Evolutionary conservation across 2,888 invertebrate species (phyloP).

Genomic region (Lagria hirta): DNA sequence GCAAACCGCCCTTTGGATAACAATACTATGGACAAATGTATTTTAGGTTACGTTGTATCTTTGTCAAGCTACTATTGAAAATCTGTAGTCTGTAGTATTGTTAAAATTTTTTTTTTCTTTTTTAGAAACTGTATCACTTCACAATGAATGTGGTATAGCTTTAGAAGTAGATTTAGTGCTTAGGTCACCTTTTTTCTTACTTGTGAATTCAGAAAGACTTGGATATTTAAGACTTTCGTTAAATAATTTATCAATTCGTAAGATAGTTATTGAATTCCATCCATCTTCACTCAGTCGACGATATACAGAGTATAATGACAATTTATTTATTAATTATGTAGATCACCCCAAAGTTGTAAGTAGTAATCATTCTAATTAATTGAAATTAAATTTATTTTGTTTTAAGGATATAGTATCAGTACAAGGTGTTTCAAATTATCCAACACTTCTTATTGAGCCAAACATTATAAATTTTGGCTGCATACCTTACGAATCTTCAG

Average conservation of each 20-base stretch:
- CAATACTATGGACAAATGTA: no score
- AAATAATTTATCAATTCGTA: constrained; percentile 13
- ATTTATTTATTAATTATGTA: constrained; percentile 48
- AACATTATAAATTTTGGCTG: constrained; percentile 64
- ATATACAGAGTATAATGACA: constrained; percentile 38
- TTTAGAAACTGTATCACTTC: no score
- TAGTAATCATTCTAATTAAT: constrained; percentile 9
- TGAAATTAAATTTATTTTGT: constrained; percentile 1
- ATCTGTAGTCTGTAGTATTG: neutral
- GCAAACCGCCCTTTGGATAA: no score
- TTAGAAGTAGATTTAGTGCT: constrained; percentile 14
- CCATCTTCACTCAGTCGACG: constrained; percentile 35
- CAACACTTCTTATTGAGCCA: constrained; percentile 63
- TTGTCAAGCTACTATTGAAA: no score
- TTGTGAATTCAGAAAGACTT: constrained; percentile 10
- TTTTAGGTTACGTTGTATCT: no score
- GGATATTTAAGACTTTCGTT: constrained; percentile 10
- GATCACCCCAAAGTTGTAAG: constrained; percentile 53
- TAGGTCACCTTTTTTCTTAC: constrained; percentile 15
- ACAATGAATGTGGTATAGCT: constrained; percentile 45
- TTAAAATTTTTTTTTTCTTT: neutral
- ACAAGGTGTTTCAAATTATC: constrained; percentile 67
- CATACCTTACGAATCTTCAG: constrained; percentile 56
- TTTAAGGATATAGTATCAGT: constrained; percentile 66
- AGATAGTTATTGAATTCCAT: constrained; percentile 30